These are phyloP conservation scores for Drosophila prosaltans DNA, from an alignment of 1,140 invertebrate genomes.

Conservation along the genomic window DNA sequence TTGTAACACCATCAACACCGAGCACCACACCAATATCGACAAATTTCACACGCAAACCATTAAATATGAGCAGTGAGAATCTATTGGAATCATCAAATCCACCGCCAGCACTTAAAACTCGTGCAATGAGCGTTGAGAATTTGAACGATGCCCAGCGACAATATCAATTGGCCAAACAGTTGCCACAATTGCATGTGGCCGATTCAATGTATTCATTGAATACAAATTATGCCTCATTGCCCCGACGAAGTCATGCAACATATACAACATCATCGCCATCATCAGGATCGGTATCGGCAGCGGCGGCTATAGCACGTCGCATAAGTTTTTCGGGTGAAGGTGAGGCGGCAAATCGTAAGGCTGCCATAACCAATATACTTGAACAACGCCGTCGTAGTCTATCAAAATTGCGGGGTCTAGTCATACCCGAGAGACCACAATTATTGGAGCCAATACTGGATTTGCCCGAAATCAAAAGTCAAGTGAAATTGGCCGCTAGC, in stretches of 20 bases:
- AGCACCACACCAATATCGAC: conserved; percentile 24
- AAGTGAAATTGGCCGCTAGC: conserved; percentile 66
- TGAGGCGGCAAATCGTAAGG: conserved; percentile 75
- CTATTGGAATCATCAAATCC: conserved; percentile 80
- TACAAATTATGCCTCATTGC: conserved; percentile 79
- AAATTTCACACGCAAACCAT: conserved; percentile 57
- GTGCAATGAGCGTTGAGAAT: conserved; percentile 82
- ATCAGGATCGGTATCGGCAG: neutral
- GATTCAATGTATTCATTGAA: conserved; percentile 79
- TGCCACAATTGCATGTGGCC: conserved; percentile 68
- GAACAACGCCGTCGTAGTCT: conserved; percentile 91
- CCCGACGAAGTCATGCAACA: conserved; percentile 70
- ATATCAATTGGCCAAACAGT: conserved; percentile 69
- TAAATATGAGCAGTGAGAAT: conserved; percentile 85
- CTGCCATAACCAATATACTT: conserved; percentile 83
- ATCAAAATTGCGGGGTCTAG: conserved; percentile 92
- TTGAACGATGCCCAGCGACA: conserved; percentile 78
- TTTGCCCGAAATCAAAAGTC: conserved; percentile 92
- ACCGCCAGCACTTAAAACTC: conserved; percentile 62
- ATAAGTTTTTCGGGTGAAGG: conserved; percentile 84
- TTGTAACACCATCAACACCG: conserved; percentile 29
- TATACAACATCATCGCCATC: conserved; percentile 51
- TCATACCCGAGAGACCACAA: conserved; percentile 91
- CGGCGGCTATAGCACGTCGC: conserved; percentile 68
- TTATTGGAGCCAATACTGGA: conserved; percentile 85